Percentiles rank a stretch among this genome's conserved stretches.
These are phyloP conservation scores for Nibea albiflora DNA, from an alignment of 2,113 vertebrate species.

Conservation along the genomic window DNA sequence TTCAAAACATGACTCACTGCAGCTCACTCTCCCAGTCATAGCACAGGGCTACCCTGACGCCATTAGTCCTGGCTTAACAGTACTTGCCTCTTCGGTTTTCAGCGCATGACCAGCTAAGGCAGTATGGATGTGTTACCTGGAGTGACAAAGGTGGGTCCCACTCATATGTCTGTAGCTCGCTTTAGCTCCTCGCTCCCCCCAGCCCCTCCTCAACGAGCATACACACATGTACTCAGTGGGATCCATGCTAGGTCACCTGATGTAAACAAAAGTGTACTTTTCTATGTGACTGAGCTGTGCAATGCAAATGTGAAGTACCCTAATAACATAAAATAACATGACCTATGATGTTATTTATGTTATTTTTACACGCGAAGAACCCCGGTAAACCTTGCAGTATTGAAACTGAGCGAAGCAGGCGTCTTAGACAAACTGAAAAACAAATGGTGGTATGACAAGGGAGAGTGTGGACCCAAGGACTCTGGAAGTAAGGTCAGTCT, in stretches of 20 bases:
- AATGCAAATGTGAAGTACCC: constrained; percentile 95
- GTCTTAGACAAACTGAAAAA: constrained; percentile 99
- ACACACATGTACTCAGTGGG: constrained; percentile 92
- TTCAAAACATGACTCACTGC: no score
- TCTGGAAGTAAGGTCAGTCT: constrained; percentile 99
- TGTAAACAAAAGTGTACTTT: constrained; percentile 54
- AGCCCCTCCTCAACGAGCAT: constrained; percentile 80
- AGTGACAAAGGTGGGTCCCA: constrained; percentile 97
- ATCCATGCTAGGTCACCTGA: constrained; percentile 94
- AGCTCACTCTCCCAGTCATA: constrained; percentile 23
- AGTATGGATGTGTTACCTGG: constrained; percentile 96
- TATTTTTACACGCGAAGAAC: constrained; percentile 99
- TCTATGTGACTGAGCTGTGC: constrained; percentile 85
- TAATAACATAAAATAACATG: constrained; percentile 99
- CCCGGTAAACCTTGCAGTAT: constrained; percentile 99
- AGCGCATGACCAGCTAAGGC: constrained; percentile 85
- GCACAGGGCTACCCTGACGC: constrained; percentile 65
- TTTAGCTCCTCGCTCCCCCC: constrained; percentile 84
- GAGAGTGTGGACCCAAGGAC: constrained; percentile 99
- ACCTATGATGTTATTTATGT: constrained; percentile 99
- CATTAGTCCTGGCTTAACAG: constrained; percentile 94
- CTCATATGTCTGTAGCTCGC: constrained; percentile 92
- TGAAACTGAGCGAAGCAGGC: constrained; percentile 99
- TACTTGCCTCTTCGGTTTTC: constrained; percentile 85
- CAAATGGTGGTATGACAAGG: constrained; percentile 99